Evolutionary conservation across 2,797 vertebrate species (phyloP), one percentile per base, ranked within the genome.

Genomic region (Characodon lateralis): DNA sequence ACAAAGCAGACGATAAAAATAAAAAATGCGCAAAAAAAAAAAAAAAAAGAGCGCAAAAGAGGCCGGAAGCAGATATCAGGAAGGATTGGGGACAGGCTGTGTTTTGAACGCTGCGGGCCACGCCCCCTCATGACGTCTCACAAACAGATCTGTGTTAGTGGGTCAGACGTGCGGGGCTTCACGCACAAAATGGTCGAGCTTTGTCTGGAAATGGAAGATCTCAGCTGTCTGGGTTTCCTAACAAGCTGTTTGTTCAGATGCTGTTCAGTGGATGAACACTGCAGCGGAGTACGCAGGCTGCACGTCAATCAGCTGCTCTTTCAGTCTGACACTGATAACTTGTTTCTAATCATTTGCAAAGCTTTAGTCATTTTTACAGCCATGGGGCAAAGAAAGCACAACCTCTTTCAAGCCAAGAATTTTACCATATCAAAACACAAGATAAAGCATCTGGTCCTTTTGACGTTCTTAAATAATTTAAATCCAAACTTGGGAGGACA

Each of bases 101-200:
- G 87, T 91, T 92, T 92, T 94, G 83, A 93, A 88, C 83, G 82
- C 73, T 0, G 9, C 55, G 6, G 74, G 8, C 88, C 31, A 93
- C 95, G 82, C 94, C 95, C 70, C 48, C 0, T 22, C 1, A 22
- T 85, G 88, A 94, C 93, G 93, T 92, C 76, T 76, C 2, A 61
- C 0, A 39, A 16, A 7, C 73, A 61, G 81, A 94, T 90, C 70
- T 93, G 91, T 95, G 94, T 95, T 94, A 95, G 91, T 95, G 90
- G 94, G 94, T 94, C 94, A 91, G 51, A 92, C 92, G 95, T 94
- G 92, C 93, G 92, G 93, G 92, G 59, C 69, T 74, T 78, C 1
- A 2, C 72, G 1, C 72, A 92, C 92, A 93, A 95, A 95, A 95
- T 95, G 94, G 93, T 89, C 71, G 93, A 80, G 86, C 77, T 72